These are phyloP conservation scores for Phalanger gymnotis DNA, from an alignment of 2,797 vertebrate species.

Conservation along the genomic window DNA sequence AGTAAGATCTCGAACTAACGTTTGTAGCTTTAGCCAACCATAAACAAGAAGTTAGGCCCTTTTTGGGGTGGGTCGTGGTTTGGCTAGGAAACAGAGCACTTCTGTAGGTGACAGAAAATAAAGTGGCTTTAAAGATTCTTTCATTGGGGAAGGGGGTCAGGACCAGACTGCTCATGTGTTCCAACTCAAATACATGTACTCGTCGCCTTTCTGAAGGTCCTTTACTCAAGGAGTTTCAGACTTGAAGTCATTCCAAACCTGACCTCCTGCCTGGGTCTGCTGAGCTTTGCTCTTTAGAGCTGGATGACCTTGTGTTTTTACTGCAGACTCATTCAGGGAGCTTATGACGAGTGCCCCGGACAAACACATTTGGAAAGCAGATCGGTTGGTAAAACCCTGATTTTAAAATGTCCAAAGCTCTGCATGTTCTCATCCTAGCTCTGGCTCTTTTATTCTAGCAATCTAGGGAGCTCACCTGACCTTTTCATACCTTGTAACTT, in stretches of 20 bases:
- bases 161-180: neutral
- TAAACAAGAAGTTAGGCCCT: neutral
- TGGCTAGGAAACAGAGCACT: neutral
- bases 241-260: neutral
- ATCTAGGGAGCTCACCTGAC: neutral
- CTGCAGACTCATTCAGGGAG: slow-evolving; percentile 8
- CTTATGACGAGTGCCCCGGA: slow-evolving; percentile 41
- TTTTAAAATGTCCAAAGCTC: slow-evolving; percentile 42
- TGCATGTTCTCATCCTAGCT: slow-evolving; percentile 48
- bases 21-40: neutral
- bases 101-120: neutral
- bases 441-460: slow-evolving; percentile 18
- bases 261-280: neutral
- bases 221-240: neutral
- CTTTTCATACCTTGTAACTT: slow-evolving; percentile 7
- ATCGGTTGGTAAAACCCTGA: neutral
- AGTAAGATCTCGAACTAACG: neutral
- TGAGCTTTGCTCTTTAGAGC: neutral
- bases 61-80: neutral
- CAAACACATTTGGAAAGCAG: slow-evolving; percentile 51
- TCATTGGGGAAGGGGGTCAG: neutral
- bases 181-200: neutral
- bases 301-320: slow-evolving; percentile 28
- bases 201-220: neutral
- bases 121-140: neutral